These are phyloP conservation scores for Panagrolaimus sp. DNA, from an alignment of 1,140 invertebrate species.

Conservation along the genomic window DNA sequence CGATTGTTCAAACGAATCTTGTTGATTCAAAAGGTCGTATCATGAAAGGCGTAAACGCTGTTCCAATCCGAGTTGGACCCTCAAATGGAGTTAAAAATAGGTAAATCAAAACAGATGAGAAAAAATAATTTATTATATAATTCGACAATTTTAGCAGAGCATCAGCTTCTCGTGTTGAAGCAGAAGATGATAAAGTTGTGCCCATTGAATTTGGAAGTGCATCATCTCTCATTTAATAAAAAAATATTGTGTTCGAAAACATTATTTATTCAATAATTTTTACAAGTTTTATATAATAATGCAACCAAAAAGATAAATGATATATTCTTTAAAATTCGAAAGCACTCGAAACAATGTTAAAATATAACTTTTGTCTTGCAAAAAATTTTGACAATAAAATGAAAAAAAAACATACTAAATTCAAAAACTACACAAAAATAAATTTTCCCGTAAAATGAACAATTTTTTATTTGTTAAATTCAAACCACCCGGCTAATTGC, in stretches of 20 bases:
- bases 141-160: constrained; percentile 30
- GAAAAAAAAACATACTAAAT: no score
- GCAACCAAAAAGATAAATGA: neutral
- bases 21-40: constrained; percentile 48
- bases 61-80: constrained; percentile 26
- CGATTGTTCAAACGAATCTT: constrained; percentile 44
- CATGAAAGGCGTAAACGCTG: constrained; percentile 40
- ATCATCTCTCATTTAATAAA: constrained; percentile 10
- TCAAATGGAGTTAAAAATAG: neutral
- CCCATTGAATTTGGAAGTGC: constrained; percentile 42
- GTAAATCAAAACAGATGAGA: neutral
- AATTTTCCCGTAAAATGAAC: neutral
- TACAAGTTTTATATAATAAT: constrained; percentile 2
- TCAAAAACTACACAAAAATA: no score
- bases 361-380: no score
- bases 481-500: neutral
- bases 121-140: constrained; percentile 8
- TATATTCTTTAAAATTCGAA: no score
- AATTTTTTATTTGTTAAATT: neutral
- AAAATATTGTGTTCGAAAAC: neutral
- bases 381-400: no score
- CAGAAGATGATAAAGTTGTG: constrained; percentile 41
- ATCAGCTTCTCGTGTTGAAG: constrained; percentile 34
- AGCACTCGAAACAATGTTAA: no score
- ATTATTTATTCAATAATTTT: constrained; percentile 18